Base-by-base conservation (phyloP, 1,140 invertebrate species). In the Helicoverpa armigera region DNA sequence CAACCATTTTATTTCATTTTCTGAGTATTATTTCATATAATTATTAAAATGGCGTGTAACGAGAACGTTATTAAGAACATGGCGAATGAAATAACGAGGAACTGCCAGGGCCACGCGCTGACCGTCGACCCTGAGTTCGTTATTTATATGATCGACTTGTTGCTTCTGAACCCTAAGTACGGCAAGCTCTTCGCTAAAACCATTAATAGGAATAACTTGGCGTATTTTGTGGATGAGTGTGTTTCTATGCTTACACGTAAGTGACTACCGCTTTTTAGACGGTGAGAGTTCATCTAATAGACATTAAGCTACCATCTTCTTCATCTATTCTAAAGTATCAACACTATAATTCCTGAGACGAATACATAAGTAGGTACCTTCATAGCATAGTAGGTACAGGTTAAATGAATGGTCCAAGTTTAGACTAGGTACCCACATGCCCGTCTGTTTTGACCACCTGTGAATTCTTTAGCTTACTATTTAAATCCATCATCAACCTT, bases 101-200 rank as follows among this genome's bases (percentile, higher is more conserved):
- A 94, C 54, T 93, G 92, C 61, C 92, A 91, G 84, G 79, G 83
- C 1, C 78, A 89, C 7, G 86, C 86, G 12, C 85, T 90, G 7
- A 74, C 73, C 0, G 90, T 94, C 2, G 92, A 94, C 14, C 69
- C 88, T 0, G 92, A 94, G 14, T 94, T 94, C 65, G 92, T 94
- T 0, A 85, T 88, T 11, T 94, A 90, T 65, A 60, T 94, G 1
- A 92, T 96, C 13, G 95, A 95, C 67, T 85, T 96, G 23, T 77
- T 96, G 16, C 82, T 95, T 0, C 86, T 96, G 4, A 95, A 96
- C 82, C 96, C 96, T 4, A 93, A 95, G 81, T 96, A 96, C 86
- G 95, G 95, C 5, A 94, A 92, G 48, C 82, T 94, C 12, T 94
- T 95, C 75, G 67, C 85, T 11, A 94, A 93, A 63, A 91, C 91